Conservation (phyloP, 2,797 vertebrate genomes). For the Microctenopoma steveboyesi region DNA sequence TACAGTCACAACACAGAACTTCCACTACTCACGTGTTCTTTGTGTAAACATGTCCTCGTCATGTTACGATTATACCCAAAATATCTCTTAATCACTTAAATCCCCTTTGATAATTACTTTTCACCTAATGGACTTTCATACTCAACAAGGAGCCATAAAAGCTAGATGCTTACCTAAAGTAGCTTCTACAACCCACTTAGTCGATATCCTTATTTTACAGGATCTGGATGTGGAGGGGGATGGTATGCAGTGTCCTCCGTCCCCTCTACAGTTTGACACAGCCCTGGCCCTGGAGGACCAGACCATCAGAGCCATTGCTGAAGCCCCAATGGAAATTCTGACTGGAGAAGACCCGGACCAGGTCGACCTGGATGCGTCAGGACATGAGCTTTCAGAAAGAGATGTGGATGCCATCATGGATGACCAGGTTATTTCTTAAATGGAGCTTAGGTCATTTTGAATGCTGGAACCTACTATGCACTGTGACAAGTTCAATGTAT, state of each 20-base stretch:
- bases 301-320: conserved; percentile 87
- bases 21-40: too few relatives aligned
- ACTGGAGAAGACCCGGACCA: conserved; percentile 82
- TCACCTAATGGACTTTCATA: background rate
- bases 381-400: conserved; percentile 77
- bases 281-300: conserved; percentile 89
- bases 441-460: background rate
- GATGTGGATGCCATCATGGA: conserved; percentile 76
- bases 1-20: too few relatives aligned
- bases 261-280: conserved; percentile 94
- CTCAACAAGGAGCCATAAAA: background rate
- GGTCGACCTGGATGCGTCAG: conserved; percentile 71
- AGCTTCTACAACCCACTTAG: background rate
- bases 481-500: background rate
- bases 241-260: conserved; percentile 93
- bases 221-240: conserved; percentile 97
- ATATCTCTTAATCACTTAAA: background rate
- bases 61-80: background rate
- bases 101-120: background rate
- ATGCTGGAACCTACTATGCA: background rate
- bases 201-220: conserved; percentile 69
- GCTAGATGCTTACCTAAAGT: background rate
- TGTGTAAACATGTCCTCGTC: too few relatives aligned
- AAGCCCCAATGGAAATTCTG: conserved; percentile 89
- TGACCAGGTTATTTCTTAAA: conserved; percentile 74